Conservation (phyloP, 2,113 vertebrate species). For the Sorex fumeus region DNA sequence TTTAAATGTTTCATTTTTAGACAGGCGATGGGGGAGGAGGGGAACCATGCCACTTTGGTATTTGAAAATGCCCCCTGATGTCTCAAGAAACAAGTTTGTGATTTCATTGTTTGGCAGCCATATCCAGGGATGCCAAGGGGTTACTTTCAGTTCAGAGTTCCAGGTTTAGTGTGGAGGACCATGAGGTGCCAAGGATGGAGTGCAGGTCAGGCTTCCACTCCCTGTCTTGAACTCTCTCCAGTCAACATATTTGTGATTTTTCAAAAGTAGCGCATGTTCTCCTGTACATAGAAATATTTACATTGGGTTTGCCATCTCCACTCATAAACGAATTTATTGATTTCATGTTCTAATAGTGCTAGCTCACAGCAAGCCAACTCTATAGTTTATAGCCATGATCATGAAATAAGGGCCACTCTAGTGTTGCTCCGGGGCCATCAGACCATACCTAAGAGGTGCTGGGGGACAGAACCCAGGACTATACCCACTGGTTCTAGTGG, state of each 20-base stretch:
- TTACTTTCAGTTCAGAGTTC: too few species aligned
- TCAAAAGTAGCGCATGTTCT: slow-evolving; percentile 51
- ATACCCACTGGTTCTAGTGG: too few species aligned
- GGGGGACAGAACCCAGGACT: too few species aligned
- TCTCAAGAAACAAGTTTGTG: slow-evolving; percentile 67
- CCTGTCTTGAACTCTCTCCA: too few species aligned
- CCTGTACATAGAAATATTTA: slow-evolving; percentile 19
- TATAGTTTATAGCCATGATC: background rate
- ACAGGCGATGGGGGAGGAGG: slow-evolving; percentile 32
- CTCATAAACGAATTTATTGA: slow-evolving; percentile 41
- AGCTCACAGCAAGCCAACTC: slow-evolving; percentile 10
- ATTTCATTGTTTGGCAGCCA: slow-evolving; percentile 20
- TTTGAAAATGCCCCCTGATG: slow-evolving; percentile 55
- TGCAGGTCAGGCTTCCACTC: too few species aligned
- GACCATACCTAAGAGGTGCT: too few species aligned
- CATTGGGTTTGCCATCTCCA: slow-evolving; percentile 29
- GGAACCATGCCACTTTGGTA: slow-evolving; percentile 43
- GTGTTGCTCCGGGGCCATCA: too few species aligned
- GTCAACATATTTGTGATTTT: too few species aligned
- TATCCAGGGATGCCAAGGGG: too few species aligned
- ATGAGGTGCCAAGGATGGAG: too few species aligned
- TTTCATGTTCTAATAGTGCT: slow-evolving; percentile 57
- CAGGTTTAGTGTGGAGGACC: too few species aligned
- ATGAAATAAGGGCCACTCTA: background rate
- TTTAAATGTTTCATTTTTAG: slow-evolving; percentile 65